A percentile compares a stretch with the other conserved stretches of the same genome.
phyloP scores from a whole-genome alignment of 2,888 invertebrate genomes.

The Sabatieria punctata region DNA sequence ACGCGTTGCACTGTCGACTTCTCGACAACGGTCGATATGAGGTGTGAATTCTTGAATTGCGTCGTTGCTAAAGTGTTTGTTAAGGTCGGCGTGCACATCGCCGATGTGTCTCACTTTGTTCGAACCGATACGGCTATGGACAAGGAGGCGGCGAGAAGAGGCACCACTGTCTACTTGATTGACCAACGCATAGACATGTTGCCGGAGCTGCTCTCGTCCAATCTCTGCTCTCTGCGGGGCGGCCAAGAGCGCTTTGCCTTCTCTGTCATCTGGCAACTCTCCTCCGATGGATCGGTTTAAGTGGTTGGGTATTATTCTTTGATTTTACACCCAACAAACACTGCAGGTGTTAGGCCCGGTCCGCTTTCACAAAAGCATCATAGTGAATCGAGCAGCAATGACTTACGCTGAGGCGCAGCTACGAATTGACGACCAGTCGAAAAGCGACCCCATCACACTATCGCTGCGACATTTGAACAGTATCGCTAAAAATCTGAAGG shows the following conservation, averaged over 20 bases:
- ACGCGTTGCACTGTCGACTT: slow-evolving; percentile 73
- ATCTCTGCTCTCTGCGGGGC: slow-evolving; percentile 79
- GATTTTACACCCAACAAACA: background rate
- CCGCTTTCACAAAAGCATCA: slow-evolving; percentile 77
- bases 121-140: slow-evolving; percentile 71
- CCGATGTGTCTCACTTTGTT: slow-evolving; percentile 94
- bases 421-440: slow-evolving; percentile 62
- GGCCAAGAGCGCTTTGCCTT: slow-evolving; percentile 76
- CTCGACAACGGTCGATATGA: slow-evolving; percentile 54
- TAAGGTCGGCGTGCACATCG: slow-evolving; percentile 86
- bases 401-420: slow-evolving; percentile 93
- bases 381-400: slow-evolving; percentile 59
- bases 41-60: background rate
- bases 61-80: slow-evolving; percentile 43
- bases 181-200: slow-evolving; percentile 50
- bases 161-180: slow-evolving; percentile 88
- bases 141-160: slow-evolving; percentile 72
- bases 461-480: slow-evolving; percentile 56
- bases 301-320: background rate
- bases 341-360: slow-evolving; percentile 24
- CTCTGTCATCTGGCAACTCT: slow-evolving; percentile 85
- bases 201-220: slow-evolving; percentile 70
- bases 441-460: slow-evolving; percentile 31
- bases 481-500: slow-evolving; percentile 76
- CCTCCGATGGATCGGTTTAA: slow-evolving; percentile 47